These are phyloP conservation scores for Caenorhabditis panamensis DNA, from an alignment of 2,888 invertebrate species.

Conservation along the genomic window DNA sequence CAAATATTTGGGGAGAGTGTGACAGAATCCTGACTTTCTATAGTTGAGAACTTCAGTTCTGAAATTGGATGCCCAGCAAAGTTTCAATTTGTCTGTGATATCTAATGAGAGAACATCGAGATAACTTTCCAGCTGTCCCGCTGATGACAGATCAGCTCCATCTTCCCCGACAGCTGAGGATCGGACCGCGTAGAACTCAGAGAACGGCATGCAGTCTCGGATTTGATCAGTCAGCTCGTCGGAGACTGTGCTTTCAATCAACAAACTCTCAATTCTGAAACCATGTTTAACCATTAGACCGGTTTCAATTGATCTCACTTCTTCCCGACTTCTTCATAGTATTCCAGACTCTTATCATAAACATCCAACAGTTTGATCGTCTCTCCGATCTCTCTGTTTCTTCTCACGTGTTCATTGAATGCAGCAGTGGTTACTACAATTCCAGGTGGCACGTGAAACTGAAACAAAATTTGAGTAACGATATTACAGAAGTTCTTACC, in stretches of 20 bases:
- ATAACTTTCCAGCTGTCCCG: constrained; percentile 90
- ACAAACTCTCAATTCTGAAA: constrained; percentile 42
- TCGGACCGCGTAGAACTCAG: constrained; percentile 54
- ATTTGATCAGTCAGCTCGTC: constrained; percentile 27
- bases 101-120: constrained; percentile 84
- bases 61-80: constrained; percentile 91
- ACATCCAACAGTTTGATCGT: constrained; percentile 31
- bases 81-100: constrained; percentile 84
- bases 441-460: constrained; percentile 74
- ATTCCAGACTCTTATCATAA: constrained; percentile 19
- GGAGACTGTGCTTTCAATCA: constrained; percentile 24
- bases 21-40: constrained; percentile 82
- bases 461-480: background rate
- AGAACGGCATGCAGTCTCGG: constrained; percentile 29
- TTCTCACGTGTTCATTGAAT: constrained; percentile 64
- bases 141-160: constrained; percentile 88
- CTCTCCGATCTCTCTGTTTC: constrained; percentile 50
- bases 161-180: constrained; percentile 87
- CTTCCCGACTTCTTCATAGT: constrained; percentile 45
- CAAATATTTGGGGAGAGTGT: background rate
- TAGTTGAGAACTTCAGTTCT: constrained; percentile 88
- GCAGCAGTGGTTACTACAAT: constrained; percentile 74
- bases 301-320: background rate
- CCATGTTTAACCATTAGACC: background rate
- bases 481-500: constrained; percentile 12